Evolutionary conservation across 2,888 invertebrate genomes (phyloP).

Genomic region (Lasioglossum zephyrum): DNA sequence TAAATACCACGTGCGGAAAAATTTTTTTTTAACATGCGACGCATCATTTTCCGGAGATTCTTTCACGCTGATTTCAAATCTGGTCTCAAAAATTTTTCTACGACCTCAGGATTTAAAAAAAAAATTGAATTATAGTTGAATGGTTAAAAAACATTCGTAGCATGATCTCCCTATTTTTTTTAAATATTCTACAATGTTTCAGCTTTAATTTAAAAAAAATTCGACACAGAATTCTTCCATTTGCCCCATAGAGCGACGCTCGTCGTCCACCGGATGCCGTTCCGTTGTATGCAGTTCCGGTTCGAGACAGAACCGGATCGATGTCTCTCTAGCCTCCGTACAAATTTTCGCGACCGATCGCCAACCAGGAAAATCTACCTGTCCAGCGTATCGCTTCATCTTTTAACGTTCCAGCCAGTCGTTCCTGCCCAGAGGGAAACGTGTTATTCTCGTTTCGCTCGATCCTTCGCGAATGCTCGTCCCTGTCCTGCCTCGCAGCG

Average conservation of each 20-base stretch:
- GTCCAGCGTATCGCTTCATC: constrained; percentile 4
- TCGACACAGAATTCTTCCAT: no score
- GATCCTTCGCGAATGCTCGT: not conserved
- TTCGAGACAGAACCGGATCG: constrained; percentile 63
- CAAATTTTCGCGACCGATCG: constrained; percentile 27
- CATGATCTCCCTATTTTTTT: no score
- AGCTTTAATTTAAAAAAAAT: no score
- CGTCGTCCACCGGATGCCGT: constrained; percentile 47
- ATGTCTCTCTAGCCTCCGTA: constrained; percentile 24
- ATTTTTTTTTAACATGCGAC: no score
- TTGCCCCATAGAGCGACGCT: not conserved
- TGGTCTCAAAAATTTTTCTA: no score
- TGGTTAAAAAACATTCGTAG: no score
- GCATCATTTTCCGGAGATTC: no score
- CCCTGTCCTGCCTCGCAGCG: not conserved
- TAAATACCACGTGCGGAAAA: no score
- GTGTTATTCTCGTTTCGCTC: not conserved
- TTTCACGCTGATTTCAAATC: no score
- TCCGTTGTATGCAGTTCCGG: constrained; percentile 18
- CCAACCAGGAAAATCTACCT: constrained; percentile 16
- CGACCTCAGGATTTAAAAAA: no score
- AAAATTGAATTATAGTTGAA: no score
- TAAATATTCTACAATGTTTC: no score
- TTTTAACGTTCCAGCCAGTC: not conserved
- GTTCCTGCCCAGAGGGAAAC: not conserved